Evolutionary conservation across 2,888 invertebrate species (phyloP).

Genomic region (Rhagophthalmus giganteus): DNA sequence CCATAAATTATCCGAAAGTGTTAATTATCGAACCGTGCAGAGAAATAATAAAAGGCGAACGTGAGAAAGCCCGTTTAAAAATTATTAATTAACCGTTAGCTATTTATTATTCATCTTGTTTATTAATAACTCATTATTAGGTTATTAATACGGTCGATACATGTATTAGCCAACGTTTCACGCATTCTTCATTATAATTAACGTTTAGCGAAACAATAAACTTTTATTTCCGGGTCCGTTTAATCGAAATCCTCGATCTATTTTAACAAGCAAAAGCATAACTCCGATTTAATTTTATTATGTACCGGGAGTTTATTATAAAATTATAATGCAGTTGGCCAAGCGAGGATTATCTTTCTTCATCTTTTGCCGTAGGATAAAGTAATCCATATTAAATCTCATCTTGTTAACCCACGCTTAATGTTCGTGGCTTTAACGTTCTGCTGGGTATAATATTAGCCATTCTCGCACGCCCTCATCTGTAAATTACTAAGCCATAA

Average conservation of each 20-base stretch:
- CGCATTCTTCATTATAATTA: not conserved
- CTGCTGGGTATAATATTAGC: slow-evolving; percentile 43
- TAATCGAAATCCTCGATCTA: slow-evolving; percentile 19
- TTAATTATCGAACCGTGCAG: slow-evolving; percentile 12
- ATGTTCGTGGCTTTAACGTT: slow-evolving; percentile 14
- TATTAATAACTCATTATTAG: slow-evolving; percentile 14
- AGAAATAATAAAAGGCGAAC: slow-evolving; percentile 23
- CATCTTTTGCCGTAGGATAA: slow-evolving; percentile 36
- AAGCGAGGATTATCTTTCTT: slow-evolving; percentile 37
- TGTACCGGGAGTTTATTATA: slow-evolving; percentile 38
- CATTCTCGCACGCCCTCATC: slow-evolving; percentile 47
- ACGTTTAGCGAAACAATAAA: slow-evolving; percentile 4
- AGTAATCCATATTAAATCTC: slow-evolving; percentile 30
- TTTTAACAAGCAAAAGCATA: slow-evolving; percentile 16
- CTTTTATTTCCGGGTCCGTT: slow-evolving; percentile 15
- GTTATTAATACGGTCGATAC: slow-evolving; percentile 7
- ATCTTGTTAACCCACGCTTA: slow-evolving; percentile 33
- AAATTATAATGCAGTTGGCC: slow-evolving; percentile 40
- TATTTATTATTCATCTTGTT: slow-evolving; percentile 15
- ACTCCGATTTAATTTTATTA: slow-evolving; percentile 37
- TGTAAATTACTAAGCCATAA: slow-evolving; percentile 50
- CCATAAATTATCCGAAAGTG: slow-evolving; percentile 19
- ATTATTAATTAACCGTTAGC: slow-evolving; percentile 21
- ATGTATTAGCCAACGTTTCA: slow-evolving; percentile 6
- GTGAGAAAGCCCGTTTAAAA: slow-evolving; percentile 26